Evolutionary conservation across 1,140 invertebrate genomes (phyloP).

Genomic region (Teleopsis dalmanni): DNA sequence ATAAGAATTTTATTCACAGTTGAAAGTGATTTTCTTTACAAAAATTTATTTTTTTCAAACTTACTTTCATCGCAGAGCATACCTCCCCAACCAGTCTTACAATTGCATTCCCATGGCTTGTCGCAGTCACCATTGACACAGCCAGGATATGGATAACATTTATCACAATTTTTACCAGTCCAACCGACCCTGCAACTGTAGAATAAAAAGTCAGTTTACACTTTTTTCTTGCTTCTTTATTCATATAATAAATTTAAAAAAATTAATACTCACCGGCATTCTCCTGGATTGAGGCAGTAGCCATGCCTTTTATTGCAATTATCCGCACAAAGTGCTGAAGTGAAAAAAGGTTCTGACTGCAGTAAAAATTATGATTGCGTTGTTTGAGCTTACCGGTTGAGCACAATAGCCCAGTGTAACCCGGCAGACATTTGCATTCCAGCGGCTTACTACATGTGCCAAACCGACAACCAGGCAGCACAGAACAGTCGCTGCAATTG

Average conservation of each 20-base stretch:
- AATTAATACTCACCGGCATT: conserved; percentile 40
- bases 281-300: conserved; percentile 73
- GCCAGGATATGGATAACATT: conserved; percentile 78
- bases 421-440: conserved; percentile 77
- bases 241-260: background rate
- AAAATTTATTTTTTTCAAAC: conserved; percentile 7
- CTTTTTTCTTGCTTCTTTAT: background rate
- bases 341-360: background rate
- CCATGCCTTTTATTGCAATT: conserved; percentile 78
- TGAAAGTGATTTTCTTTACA: too few relatives aligned
- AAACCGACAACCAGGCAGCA: conserved; percentile 70
- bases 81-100: conserved; percentile 76
- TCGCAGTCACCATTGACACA: conserved; percentile 77
- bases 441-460: conserved; percentile 74
- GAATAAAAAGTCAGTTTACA: background rate
- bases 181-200: conserved; percentile 82
- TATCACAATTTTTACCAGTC: conserved; percentile 70
- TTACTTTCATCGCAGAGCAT: conserved; percentile 79
- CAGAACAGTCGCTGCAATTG: conserved; percentile 70
- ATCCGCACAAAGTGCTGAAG: conserved; percentile 67
- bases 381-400: conserved; percentile 63
- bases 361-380: conserved; percentile 11
- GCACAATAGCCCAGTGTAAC: conserved; percentile 80
- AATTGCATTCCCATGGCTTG: conserved; percentile 82
- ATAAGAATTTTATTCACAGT: too few relatives aligned